Percentiles rank a stretch among this genome's conserved stretches.
phyloP scores from a whole-genome alignment of 2,888 invertebrate species.

The Dyspetes luteomarginatus region DNA sequence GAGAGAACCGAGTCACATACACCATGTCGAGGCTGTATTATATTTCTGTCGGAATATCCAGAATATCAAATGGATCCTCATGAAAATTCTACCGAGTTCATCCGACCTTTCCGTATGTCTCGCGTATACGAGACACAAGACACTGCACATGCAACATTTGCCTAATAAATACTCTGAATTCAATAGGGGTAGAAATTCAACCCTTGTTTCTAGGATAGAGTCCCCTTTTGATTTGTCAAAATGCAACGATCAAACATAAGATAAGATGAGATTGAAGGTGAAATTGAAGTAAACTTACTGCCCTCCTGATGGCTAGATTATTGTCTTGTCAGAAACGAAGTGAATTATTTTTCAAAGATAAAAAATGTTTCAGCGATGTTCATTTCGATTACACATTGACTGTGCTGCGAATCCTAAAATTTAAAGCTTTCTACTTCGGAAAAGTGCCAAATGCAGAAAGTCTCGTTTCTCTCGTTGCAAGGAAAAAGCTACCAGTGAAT shows the following conservation, averaged over 20 bases:
- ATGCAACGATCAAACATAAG: no score
- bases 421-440: no score
- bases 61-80: conserved; percentile 77
- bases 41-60: conserved; percentile 71
- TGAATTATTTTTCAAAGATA: no score
- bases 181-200: conserved; percentile 51
- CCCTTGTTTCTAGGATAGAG: background rate
- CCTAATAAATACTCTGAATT: conserved; percentile 76
- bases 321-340: no score
- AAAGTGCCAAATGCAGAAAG: no score
- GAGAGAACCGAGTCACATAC: conserved; percentile 23
- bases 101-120: conserved; percentile 70
- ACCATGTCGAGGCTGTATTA: conserved; percentile 24
- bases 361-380: no score
- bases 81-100: conserved; percentile 70
- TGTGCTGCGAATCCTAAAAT: no score
- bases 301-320: no score
- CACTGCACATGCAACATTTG: conserved; percentile 72
- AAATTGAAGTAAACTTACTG: no score
- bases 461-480: conserved; percentile 21
- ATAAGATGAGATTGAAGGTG: no score
- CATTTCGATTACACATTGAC: no score
- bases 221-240: no score
- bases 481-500: background rate
- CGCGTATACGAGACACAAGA: conserved; percentile 48